These are phyloP conservation scores for Metallyticus violacea DNA, from an alignment of 2,888 invertebrate species.

Conservation along the genomic window DNA sequence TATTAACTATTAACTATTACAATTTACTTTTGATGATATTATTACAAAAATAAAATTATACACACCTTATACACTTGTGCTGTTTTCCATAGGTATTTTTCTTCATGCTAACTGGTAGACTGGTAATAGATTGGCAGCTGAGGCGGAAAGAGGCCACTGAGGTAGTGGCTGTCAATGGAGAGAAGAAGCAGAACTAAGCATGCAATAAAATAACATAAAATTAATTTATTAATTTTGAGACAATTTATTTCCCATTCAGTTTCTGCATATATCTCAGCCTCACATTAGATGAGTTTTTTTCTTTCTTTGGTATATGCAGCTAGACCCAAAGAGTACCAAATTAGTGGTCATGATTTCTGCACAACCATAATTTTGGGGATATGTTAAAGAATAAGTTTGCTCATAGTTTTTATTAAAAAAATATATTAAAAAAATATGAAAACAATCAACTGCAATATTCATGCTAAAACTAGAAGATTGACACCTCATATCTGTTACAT, in stretches of 20 bases:
- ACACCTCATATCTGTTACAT: neutral
- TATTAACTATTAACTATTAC: no score
- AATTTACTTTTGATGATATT: no score
- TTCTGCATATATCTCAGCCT: neutral
- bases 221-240: no score
- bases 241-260: neutral
- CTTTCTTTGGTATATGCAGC: neutral
- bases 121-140: slow-evolving; percentile 76
- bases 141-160: slow-evolving; percentile 51
- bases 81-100: slow-evolving; percentile 62
- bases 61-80: neutral
- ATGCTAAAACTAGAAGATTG: neutral
- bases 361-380: neutral
- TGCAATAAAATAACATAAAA: neutral
- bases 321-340: neutral
- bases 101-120: slow-evolving; percentile 85
- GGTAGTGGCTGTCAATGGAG: slow-evolving; percentile 46
- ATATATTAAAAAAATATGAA: neutral
- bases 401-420: neutral
- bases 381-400: neutral
- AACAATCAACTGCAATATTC: neutral
- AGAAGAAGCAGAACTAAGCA: slow-evolving; percentile 50
- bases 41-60: neutral
- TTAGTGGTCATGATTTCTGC: neutral
- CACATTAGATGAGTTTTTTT: neutral